Base-by-base conservation (phyloP, 2,888 invertebrate species). In the Trachelus iudaicus region DNA sequence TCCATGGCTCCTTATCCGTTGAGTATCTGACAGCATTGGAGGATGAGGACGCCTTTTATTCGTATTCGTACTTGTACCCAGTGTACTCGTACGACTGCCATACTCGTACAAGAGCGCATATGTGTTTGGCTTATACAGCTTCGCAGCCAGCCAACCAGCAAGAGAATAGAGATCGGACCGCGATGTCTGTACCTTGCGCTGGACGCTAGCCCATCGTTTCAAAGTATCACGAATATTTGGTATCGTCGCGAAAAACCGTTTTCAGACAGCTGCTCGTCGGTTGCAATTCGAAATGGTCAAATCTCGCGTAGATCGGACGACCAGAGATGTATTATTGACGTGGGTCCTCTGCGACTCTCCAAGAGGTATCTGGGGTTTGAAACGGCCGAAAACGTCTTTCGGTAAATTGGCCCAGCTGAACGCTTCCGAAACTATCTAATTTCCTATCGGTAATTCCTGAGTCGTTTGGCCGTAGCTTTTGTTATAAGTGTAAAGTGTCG, bases 171-270 rank as follows among this genome's bases (percentile, higher is more conserved):
- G 83, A 82, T 84, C 81, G 81, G 81, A 71, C 78, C 81, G 79
- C 78, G 83, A 84, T 83, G 84, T 84, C 84, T 83, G 80, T 83
- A 30, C 30, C 34, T 30, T 30, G 15, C 11, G 71, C 71, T 71
- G 83, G 88, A 88, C 88, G 88, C 85, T 85, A 88, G 87, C 86
- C 85, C 88, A 87, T 85, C 86, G 85, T 87, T 88, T 86, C 83
- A 84, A 86, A 87, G 85, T 87, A 87, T 86, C 82, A 86, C 85
- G 82, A 86, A 82, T 71, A 71, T 71, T 71, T 71, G 9, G 71
- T 71, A 71, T 11, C 71, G 31, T 33, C 31, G 31, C 30, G 30
- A 30, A 11, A 56, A 56, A 23, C 56, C 56, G 23, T 23, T 23
- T 56, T 23, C 56, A 56, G 56, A 56, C 56, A 56, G 56, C 56